phyloP scores from a whole-genome alignment of 2,113 vertebrate species.

The Gymnobelideus leadbeateri region DNA sequence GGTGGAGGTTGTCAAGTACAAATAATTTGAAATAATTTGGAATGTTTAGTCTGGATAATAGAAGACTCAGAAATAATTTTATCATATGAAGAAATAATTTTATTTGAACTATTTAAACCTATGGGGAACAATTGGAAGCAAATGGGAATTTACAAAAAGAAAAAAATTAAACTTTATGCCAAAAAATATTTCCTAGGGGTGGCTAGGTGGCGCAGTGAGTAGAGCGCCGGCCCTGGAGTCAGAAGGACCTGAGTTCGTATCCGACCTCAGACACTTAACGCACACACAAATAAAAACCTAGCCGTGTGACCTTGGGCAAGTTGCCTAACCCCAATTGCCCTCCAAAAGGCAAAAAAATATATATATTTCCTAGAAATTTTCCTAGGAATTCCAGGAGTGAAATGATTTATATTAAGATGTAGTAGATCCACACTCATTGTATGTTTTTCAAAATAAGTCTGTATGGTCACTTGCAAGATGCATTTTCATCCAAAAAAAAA shows the following conservation, averaged over 20 bases:
- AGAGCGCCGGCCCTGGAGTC: too few species aligned
- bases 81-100: neutral
- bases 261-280: too few species aligned
- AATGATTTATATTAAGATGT: neutral
- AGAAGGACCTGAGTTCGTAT: too few species aligned
- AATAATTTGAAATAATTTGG: neutral
- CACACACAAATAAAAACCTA: too few species aligned
- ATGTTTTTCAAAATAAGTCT: neutral
- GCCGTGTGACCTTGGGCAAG: too few species aligned
- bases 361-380: neutral
- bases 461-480: neutral
- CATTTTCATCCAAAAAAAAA: neutral
- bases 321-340: too few species aligned
- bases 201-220: too few species aligned
- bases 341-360: too few species aligned
- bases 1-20: neutral
- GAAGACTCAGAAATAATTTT: neutral
- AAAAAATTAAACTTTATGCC: neutral
- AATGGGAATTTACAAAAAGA: neutral
- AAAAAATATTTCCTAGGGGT: too few species aligned
- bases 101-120: neutral
- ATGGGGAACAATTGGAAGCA: neutral
- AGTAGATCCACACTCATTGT: neutral
- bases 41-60: neutral
- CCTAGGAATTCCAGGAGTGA: neutral